Conservation (phyloP, 2,888 invertebrate species). For the Xylophagus ater region DNA sequence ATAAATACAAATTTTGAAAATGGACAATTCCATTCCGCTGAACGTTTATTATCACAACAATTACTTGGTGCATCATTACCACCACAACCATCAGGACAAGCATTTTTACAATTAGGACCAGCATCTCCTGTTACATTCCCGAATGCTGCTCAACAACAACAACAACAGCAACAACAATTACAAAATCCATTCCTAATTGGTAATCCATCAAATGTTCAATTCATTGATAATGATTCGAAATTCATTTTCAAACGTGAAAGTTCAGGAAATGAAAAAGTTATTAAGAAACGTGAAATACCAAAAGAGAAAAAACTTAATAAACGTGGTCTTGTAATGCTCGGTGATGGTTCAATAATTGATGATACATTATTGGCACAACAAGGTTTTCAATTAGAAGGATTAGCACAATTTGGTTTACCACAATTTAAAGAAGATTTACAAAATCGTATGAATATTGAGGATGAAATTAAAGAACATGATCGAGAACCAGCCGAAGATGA, state of each 20-base stretch:
- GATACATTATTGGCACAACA: conserved; percentile 42
- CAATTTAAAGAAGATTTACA: conserved; percentile 51
- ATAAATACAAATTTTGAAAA: conserved; percentile 47
- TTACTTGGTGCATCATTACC: conserved; percentile 29
- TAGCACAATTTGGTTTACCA: conserved; percentile 59
- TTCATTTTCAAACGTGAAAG: conserved; percentile 17
- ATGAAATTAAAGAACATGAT: conserved; percentile 50
- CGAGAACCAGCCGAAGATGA: conserved; percentile 75
- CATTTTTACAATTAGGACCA: conserved; percentile 18
- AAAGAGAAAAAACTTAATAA: conserved; percentile 47
- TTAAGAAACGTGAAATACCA: conserved; percentile 8
- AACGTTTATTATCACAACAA: conserved; percentile 47
- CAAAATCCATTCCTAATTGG: conserved; percentile 15
- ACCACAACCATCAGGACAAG: conserved; percentile 14
- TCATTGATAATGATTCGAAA: conserved; percentile 35
- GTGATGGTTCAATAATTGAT: conserved; percentile 58
- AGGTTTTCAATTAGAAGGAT: conserved; percentile 41
- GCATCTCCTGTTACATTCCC: conserved; percentile 22
- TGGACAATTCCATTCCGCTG: conserved; percentile 50
- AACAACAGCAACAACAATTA: conserved; percentile 7
- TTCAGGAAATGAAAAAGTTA: conserved; percentile 30
- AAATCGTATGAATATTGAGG: conserved; percentile 31
- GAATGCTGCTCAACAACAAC: conserved; percentile 21
- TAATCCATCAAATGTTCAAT: conserved; percentile 52
- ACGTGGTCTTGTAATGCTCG: conserved; percentile 52